Evolutionary conservation across 2,113 vertebrate species (phyloP).

Genomic region (Pan paniscus): DNA sequence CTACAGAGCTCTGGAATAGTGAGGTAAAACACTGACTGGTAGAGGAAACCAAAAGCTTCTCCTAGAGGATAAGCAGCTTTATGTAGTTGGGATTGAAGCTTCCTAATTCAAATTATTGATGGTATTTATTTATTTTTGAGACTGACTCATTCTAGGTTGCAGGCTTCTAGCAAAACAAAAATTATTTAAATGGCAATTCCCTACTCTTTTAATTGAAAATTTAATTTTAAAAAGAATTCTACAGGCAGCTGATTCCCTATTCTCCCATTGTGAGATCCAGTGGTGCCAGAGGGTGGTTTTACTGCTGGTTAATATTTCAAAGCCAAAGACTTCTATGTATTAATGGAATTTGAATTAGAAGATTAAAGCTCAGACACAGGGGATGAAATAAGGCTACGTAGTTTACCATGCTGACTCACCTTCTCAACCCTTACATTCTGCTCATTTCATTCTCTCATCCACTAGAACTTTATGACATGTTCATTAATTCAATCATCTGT

Average conservation of each 20-base stretch:
- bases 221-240: slow-evolving; percentile 52
- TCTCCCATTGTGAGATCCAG: slow-evolving; percentile 45
- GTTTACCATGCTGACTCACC: background rate
- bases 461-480: background rate
- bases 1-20: background rate
- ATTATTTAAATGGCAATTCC: slow-evolving; percentile 57
- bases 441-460: slow-evolving; percentile 31
- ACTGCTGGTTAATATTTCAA: slow-evolving; percentile 60
- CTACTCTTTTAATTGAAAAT: slow-evolving; percentile 73
- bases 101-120: slow-evolving; percentile 51
- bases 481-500: background rate
- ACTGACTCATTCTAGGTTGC: slow-evolving; percentile 44
- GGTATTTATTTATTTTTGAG: slow-evolving; percentile 62
- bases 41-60: background rate
- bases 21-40: background rate
- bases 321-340: slow-evolving; percentile 35
- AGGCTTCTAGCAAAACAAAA: slow-evolving; percentile 61
- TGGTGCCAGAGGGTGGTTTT: background rate
- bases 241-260: background rate
- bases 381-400: background rate
- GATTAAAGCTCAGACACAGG: slow-evolving; percentile 54
- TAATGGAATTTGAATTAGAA: slow-evolving; percentile 59
- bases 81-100: background rate
- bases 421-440: slow-evolving; percentile 18
- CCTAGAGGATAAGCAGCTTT: background rate